phyloP scores from a whole-genome alignment of 2,888 invertebrate species.

The Hecatera dysodea region DNA sequence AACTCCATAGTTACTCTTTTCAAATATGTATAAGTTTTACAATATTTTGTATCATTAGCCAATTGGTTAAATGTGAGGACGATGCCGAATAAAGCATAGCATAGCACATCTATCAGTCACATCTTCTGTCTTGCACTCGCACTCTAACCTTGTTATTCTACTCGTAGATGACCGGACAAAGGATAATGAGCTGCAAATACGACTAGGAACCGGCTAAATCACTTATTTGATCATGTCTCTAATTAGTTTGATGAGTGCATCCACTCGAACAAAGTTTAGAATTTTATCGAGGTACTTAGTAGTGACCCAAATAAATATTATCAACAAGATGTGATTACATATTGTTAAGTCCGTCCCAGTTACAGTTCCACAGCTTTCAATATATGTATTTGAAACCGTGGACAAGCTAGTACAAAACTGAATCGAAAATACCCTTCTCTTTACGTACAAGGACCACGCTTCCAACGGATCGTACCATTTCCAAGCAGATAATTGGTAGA shows the following conservation, averaged over 20 bases:
- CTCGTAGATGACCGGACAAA: conserved; percentile 63
- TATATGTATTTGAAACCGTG: conserved; percentile 4
- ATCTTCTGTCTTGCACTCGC: conserved; percentile 70
- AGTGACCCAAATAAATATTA: conserved; percentile 17
- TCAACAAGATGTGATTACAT: conserved; percentile 18
- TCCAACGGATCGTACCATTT: conserved; percentile 46
- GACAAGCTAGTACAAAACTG: conserved; percentile 22
- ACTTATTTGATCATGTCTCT: conserved; percentile 29
- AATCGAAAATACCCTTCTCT: conserved; percentile 54
- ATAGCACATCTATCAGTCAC: conserved; percentile 25
- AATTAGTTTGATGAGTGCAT: conserved; percentile 21
- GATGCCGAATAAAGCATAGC: no score
- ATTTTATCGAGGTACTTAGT: conserved; percentile 2
- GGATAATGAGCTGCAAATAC: conserved; percentile 38
- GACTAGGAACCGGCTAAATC: conserved; percentile 16
- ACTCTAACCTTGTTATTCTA: conserved; percentile 66
- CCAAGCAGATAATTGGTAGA: conserved; percentile 57
- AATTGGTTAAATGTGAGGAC: no score
- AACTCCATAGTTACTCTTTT: no score
- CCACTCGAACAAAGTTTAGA: conserved; percentile 13
- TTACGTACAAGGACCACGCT: conserved; percentile 43
- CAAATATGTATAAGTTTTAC: no score
- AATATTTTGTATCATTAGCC: no score
- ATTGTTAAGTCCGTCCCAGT: background rate
- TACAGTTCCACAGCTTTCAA: conserved; percentile 7